Percentiles rank a stretch among this genome's conserved stretches.
Evolutionary conservation across 2,113 vertebrate species (phyloP).

Genomic region (Oceanites oceanicus): DNA sequence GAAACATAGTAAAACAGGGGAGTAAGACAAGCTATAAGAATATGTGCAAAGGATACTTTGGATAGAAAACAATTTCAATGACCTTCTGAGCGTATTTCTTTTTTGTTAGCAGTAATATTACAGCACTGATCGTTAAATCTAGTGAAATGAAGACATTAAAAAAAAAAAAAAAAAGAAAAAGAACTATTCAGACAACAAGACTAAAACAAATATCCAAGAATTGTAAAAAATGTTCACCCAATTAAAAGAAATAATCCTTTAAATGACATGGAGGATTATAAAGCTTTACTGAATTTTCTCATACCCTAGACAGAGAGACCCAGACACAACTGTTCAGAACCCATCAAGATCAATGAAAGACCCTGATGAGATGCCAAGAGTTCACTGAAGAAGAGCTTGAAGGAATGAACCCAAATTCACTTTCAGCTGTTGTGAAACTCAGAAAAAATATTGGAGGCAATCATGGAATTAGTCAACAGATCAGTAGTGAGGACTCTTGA

Average conservation of each 20-base stretch:
- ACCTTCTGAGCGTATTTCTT: background rate
- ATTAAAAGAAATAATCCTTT: background rate
- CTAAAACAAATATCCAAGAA: background rate
- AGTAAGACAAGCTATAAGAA: background rate
- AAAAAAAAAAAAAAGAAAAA: background rate
- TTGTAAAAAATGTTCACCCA: background rate
- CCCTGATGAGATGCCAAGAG: background rate
- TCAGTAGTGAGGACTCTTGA: background rate
- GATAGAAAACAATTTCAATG: background rate
- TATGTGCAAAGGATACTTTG: background rate
- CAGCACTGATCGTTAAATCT: background rate
- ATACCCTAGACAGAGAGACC: background rate
- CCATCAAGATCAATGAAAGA: background rate
- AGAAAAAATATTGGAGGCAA: background rate
- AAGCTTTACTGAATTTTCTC: conserved; percentile 48
- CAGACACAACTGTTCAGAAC: background rate
- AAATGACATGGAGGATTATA: background rate
- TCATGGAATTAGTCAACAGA: background rate
- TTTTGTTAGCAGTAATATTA: background rate
- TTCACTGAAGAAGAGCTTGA: background rate
- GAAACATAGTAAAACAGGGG: background rate
- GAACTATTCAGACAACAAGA: background rate
- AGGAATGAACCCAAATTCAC: background rate
- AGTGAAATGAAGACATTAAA: background rate
- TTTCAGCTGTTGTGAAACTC: background rate